A percentile compares a stretch with the other conserved stretches of the same genome.
Conservation (phyloP, 2,113 vertebrate genomes). For the Urocynchramus pylzowi region DNA sequence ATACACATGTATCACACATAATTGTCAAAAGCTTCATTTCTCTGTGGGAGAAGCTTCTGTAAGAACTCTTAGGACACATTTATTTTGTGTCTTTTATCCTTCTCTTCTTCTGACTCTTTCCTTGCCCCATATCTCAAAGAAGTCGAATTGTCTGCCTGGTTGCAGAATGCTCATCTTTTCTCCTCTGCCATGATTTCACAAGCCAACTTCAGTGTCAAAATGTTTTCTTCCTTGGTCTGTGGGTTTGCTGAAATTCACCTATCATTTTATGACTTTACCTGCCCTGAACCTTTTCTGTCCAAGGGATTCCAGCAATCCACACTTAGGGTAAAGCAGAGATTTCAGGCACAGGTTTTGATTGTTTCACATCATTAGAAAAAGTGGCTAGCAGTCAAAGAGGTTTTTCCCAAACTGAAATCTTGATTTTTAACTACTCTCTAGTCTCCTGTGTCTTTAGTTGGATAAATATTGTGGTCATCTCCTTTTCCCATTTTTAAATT, state of each 20-base stretch:
- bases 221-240: neutral
- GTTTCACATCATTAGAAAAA: neutral
- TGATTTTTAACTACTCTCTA: neutral
- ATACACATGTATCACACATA: accelerated
- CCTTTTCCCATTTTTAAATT: neutral
- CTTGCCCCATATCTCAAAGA: neutral
- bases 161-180: neutral
- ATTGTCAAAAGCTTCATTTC: neutral
- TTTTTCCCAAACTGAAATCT: neutral
- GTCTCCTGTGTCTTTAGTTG: neutral
- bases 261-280: neutral
- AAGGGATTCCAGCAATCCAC: neutral
- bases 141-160: neutral
- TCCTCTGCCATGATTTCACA: neutral
- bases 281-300: neutral
- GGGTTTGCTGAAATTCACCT: neutral
- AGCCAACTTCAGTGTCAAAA: neutral
- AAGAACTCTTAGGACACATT: neutral
- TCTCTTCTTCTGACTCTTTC: neutral
- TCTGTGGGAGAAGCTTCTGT: neutral
- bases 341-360: neutral
- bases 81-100: neutral
- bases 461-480: neutral
- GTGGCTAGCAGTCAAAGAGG: neutral
- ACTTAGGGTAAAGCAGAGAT: neutral